These are phyloP conservation scores for Caenorhabditis sp. DNA, from an alignment of 2,888 invertebrate species.

Conservation along the genomic window DNA sequence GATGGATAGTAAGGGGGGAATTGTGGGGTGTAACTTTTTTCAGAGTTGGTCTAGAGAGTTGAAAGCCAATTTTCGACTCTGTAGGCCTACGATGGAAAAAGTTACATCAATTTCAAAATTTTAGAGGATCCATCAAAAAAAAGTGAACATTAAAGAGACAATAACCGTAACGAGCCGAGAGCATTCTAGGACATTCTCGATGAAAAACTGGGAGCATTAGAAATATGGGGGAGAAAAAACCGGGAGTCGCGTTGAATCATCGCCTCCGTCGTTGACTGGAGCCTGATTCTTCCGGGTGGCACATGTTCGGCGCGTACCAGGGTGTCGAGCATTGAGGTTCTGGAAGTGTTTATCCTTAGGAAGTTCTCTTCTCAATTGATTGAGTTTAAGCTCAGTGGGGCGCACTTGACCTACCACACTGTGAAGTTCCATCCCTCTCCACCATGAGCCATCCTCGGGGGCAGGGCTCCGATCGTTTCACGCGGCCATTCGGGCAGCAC, in stretches of 20 bases:
- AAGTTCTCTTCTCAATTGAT: not conserved
- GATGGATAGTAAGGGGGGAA: not conserved
- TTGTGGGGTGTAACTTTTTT: too few relatives aligned
- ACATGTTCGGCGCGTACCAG: conserved; percentile 39
- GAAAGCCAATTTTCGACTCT: not conserved
- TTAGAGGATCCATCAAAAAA: not conserved
- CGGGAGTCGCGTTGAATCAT: not conserved
- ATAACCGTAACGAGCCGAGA: conserved; percentile 46
- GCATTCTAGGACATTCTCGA: not conserved
- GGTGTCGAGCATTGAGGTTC: conserved; percentile 47
- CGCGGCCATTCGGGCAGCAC: conserved; percentile 67
- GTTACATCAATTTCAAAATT: not conserved
- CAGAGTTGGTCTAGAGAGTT: too few relatives aligned
- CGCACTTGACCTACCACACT: conserved; percentile 30
- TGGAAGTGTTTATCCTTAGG: too few relatives aligned
- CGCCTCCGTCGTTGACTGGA: conserved; percentile 32
- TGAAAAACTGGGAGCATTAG: conserved; percentile 4
- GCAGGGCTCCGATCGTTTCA: conserved; percentile 47
- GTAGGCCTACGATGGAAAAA: not conserved
- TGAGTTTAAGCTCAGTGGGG: not conserved
- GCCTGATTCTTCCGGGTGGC: conserved; percentile 7
- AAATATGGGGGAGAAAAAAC: not conserved
- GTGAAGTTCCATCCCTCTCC: conserved; percentile 11
- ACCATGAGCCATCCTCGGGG: conserved; percentile 57
- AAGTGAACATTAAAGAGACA: not conserved